Evolutionary conservation across 2,113 vertebrate genomes (phyloP).

Genomic region (Hydropotes inermis): DNA sequence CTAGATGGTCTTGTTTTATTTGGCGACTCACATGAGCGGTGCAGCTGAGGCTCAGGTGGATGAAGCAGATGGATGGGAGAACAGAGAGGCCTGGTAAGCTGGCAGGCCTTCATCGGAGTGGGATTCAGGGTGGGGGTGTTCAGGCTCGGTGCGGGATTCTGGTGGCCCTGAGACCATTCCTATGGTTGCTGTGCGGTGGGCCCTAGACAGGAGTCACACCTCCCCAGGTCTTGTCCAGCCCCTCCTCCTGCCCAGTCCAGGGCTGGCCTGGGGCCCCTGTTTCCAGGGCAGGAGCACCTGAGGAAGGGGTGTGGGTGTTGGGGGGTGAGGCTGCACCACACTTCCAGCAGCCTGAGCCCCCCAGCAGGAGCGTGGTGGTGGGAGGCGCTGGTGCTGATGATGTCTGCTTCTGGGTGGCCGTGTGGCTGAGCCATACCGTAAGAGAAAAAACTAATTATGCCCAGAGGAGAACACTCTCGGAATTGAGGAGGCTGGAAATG

Average conservation of each 20-base stretch:
- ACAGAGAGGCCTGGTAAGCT: rapidly evolving
- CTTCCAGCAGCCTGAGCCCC: rapidly evolving
- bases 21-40: rapidly evolving
- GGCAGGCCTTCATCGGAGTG: background rate
- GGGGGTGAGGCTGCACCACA: rapidly evolving
- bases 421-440: background rate
- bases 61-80: background rate
- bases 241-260: background rate
- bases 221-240: rapidly evolving
- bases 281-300: too few relatives aligned
- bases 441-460: background rate
- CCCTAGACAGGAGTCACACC: rapidly evolving
- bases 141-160: background rate
- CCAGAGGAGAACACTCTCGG: background rate
- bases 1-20: background rate
- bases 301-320: background rate
- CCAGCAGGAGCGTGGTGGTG: rapidly evolving
- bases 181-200: rapidly evolving
- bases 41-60: background rate
- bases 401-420: background rate
- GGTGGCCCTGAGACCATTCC: rapidly evolving
- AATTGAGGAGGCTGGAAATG: background rate
- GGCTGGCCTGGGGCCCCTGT: background rate
- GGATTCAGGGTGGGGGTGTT: rapidly evolving
- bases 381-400: too few relatives aligned